Evolutionary conservation across 2,797 vertebrate genomes (phyloP).

Genomic region (Phrynocephalus guinanensis): DNA sequence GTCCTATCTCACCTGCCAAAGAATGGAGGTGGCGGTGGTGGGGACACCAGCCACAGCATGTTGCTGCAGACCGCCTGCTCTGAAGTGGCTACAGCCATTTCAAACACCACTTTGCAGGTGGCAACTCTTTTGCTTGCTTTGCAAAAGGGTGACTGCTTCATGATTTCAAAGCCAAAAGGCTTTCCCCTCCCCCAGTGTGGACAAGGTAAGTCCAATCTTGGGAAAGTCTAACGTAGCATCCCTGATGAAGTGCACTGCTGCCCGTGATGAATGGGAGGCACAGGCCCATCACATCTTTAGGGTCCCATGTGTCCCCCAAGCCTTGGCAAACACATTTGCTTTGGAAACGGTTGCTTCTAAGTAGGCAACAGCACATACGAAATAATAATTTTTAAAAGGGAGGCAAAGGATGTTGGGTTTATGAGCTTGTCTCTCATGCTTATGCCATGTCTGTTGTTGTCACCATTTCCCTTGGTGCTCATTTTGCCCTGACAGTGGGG

Average conservation of each 20-base stretch:
- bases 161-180: too few relatives aligned
- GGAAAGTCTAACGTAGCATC: too few relatives aligned
- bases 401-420: not conserved
- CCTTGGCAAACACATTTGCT: not conserved
- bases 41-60: not conserved
- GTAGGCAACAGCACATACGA: not conserved
- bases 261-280: not conserved
- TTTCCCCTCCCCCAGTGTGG: too few relatives aligned
- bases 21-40: not conserved
- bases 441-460: conserved; percentile 5
- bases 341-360: not conserved
- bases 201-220: too few relatives aligned
- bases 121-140: too few relatives aligned
- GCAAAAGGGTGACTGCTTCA: too few relatives aligned
- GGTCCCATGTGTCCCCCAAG: not conserved
- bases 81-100: not conserved
- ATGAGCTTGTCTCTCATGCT: not conserved
- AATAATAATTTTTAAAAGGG: not conserved
- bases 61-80: not conserved
- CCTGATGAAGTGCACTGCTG: not conserved
- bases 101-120: too few relatives aligned
- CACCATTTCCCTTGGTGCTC: conserved; percentile 30
- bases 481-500: conserved; percentile 25
- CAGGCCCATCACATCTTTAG: not conserved
- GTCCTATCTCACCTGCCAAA: not conserved